These are phyloP conservation scores for Pyrochroa serraticornis DNA, from an alignment of 2,888 invertebrate genomes.

Conservation along the genomic window DNA sequence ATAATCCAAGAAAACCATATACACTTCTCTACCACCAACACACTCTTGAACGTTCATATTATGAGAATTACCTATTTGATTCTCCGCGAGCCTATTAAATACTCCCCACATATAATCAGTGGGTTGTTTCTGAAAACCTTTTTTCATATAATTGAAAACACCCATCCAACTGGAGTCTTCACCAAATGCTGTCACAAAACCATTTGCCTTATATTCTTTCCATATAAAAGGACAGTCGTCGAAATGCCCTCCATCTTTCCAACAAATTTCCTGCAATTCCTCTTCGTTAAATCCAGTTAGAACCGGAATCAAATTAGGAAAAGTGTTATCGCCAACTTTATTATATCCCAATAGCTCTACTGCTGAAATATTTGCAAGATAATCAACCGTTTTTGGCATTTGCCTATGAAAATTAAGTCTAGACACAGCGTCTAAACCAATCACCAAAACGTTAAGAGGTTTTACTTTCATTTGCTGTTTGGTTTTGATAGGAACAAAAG, in stretches of 20 bases:
- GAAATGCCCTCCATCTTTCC: conserved; percentile 63
- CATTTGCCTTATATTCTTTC: conserved; percentile 75
- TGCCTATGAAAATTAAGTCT: conserved; percentile 83
- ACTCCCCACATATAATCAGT: conserved; percentile 86
- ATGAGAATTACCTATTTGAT: conserved; percentile 68
- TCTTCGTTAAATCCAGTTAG: conserved; percentile 73
- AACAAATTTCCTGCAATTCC: conserved; percentile 70
- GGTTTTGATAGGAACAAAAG: conserved; percentile 64
- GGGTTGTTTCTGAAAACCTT: conserved; percentile 78
- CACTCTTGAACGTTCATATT: conserved; percentile 72
- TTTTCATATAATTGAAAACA: conserved; percentile 79
- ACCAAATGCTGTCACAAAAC: conserved; percentile 79
- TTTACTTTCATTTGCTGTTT: conserved; percentile 21
- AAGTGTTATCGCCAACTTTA: conserved; percentile 94
- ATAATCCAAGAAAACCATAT: conserved; percentile 75
- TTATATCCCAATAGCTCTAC: conserved; percentile 87
- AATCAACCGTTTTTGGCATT: conserved; percentile 74
- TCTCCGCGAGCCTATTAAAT: conserved; percentile 72
- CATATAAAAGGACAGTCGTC: conserved; percentile 85
- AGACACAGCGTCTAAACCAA: conserved; percentile 87
- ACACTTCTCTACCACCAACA: conserved; percentile 71
- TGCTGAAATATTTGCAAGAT: conserved; percentile 63
- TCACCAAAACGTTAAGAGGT: conserved; percentile 72
- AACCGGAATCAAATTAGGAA: conserved; percentile 85
- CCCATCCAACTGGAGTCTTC: conserved; percentile 84